Percentiles rank a stretch among this genome's conserved stretches.
phyloP scores from a whole-genome alignment of 2,113 vertebrate genomes.

The Nansenia antarctica region DNA sequence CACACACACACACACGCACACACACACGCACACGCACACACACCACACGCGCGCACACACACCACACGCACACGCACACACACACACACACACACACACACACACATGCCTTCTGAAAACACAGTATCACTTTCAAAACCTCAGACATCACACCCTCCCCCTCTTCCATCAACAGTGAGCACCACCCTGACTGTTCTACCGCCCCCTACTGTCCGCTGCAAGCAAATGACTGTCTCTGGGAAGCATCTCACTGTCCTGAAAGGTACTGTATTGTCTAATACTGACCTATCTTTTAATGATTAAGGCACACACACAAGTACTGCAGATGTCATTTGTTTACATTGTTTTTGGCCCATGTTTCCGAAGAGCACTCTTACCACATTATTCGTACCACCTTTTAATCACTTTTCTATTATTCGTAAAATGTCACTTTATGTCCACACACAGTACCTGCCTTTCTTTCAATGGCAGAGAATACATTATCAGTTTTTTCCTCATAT shows the following conservation, averaged over 20 bases:
- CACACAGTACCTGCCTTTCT: too few species aligned
- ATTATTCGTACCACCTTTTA: too few species aligned
- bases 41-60: not conserved
- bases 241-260: conserved; percentile 85
- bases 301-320: too few species aligned
- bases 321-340: too few species aligned
- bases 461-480: too few species aligned
- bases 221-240: conserved; percentile 87
- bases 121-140: not conserved
- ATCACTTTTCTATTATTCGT: too few species aligned
- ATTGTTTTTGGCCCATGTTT: too few species aligned
- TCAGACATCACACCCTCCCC: not conserved
- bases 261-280: conserved; percentile 65
- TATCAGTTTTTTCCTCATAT: too few species aligned
- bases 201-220: conserved; percentile 83
- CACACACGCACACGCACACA: not conserved
- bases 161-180: conserved; percentile 76
- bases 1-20: conserved; percentile 7
- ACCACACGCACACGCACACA: not conserved
- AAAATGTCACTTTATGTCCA: too few species aligned
- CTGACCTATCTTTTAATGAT: too few species aligned
- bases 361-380: too few species aligned
- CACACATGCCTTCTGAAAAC: conserved; percentile 1
- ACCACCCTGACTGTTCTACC: conserved; percentile 87
- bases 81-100: not conserved